Conservation (phyloP, 1,140 invertebrate genomes). For the Drosophila erecta region DNA sequence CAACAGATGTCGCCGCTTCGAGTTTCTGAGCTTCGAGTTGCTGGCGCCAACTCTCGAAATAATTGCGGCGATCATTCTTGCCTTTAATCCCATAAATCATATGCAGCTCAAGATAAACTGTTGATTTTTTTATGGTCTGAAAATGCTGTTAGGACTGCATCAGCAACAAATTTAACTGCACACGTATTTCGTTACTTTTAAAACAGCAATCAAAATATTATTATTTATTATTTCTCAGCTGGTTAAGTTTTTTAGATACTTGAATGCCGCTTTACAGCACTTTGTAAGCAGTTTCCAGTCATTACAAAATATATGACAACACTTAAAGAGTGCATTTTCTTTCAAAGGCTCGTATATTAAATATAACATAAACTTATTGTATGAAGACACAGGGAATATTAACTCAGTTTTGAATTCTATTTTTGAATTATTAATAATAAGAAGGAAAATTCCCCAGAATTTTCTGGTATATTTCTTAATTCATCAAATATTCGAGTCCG, state of each 20-base stretch:
- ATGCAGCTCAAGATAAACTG: conserved; percentile 39
- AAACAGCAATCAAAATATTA: neutral
- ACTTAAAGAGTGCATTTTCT: too few relatives aligned
- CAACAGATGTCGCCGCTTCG: conserved; percentile 15
- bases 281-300: too few relatives aligned
- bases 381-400: too few relatives aligned
- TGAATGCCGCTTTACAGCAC: too few relatives aligned
- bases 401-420: neutral
- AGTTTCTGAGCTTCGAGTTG: neutral
- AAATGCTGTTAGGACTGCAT: conserved; percentile 17
- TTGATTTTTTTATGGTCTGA: conserved; percentile 37
- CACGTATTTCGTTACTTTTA: neutral
- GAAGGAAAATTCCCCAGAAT: neutral
- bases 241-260: neutral
- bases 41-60: conserved; percentile 65
- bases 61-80: conserved; percentile 49
- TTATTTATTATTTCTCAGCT: neutral
- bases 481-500: conserved; percentile 23
- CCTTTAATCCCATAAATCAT: conserved; percentile 46
- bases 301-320: too few relatives aligned
- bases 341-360: too few relatives aligned
- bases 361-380: too few relatives aligned
- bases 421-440: neutral
- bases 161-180: conserved; percentile 1
- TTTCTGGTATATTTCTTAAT: conserved; percentile 14